Conservation (phyloP, 2,888 invertebrate genomes). For the Therioaphis trifolii region DNA sequence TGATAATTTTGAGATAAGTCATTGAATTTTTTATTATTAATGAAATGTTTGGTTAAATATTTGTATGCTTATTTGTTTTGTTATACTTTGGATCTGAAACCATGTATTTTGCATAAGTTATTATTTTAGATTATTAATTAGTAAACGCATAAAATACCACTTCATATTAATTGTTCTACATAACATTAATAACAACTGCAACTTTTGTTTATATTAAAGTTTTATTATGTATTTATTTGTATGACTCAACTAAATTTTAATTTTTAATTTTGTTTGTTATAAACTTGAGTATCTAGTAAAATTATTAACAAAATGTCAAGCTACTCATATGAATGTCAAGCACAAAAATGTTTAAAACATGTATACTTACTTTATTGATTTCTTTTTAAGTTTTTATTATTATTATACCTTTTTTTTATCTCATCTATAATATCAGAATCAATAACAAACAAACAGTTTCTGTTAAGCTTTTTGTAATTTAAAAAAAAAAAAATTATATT, state of each 20-base stretch:
- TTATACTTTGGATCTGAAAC: background rate
- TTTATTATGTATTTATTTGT: constrained; percentile 15
- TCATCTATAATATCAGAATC: constrained; percentile 36
- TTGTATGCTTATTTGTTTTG: constrained; percentile 5
- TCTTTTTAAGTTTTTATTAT: constrained; percentile 56
- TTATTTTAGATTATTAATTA: background rate
- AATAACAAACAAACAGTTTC: constrained; percentile 13
- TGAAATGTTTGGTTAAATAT: background rate
- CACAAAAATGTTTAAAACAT: constrained; percentile 56
- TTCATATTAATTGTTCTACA: background rate
- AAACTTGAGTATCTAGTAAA: constrained; percentile 3
- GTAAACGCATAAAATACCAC: background rate
- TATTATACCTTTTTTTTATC: constrained; percentile 36
- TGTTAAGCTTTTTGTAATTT: constrained; percentile 33
- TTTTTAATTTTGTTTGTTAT: constrained; percentile 34
- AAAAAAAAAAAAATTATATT: background rate
- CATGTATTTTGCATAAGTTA: background rate
- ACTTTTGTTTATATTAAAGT: background rate
- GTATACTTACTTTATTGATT: constrained; percentile 38
- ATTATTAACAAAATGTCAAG: constrained; percentile 43
- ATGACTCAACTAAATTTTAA: constrained; percentile 23
- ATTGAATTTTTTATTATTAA: background rate
- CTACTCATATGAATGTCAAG: constrained; percentile 38
- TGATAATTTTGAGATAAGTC: background rate
- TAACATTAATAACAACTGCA: background rate